Evolutionary conservation across 2,888 invertebrate genomes (phyloP), one percentile per base, ranked within the genome.

Genomic region (Gymnocheta viridis): DNA sequence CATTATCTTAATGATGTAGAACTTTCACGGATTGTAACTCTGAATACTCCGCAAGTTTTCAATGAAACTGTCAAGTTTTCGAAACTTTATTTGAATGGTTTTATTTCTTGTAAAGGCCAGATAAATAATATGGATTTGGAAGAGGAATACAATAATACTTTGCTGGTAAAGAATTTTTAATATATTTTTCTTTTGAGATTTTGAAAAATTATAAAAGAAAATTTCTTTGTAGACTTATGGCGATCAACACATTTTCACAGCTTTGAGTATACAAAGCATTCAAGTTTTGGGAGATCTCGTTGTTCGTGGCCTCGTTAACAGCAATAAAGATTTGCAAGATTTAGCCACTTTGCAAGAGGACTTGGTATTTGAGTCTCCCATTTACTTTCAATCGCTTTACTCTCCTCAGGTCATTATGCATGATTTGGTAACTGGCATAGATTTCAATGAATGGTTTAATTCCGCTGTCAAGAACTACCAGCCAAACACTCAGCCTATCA

Each of bases 121-220:
- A 87, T 93, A 0, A 94, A 94, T 87, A 91, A 89, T 0, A 82
- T 91, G 1, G 88, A 92, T 85, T 88, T 94, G 19, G 80, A 88
- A 2, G 82, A 91, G 44, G 93, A 94, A 87, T 92, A 91, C 74
- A 79, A 89, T 19, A 93, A 93, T 81, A 93, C 94, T 0, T 88
- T 94, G 12, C 91, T 93, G 93, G 94, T 94, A 90, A 89, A 90
- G 32, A 32, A 7, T 32, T 88, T 27, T 27, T 10, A 22, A 67
- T 12, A 7, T 0, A 22, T 5, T 38, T 22, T 10, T 32, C 66
- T 69, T 56, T 49, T 41, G 5, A 5, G 1, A 60, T 76, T 88
- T 87, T 78, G 91, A 90, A 7, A 56, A 44, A 29, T 22, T 49
- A 17, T 41, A 12, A 41, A 17, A 5, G n/a, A 22, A n/a, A n/a